Evolutionary conservation across 2,797 vertebrate genomes (phyloP).

Genomic region (Tolypeutes matacus): DNA sequence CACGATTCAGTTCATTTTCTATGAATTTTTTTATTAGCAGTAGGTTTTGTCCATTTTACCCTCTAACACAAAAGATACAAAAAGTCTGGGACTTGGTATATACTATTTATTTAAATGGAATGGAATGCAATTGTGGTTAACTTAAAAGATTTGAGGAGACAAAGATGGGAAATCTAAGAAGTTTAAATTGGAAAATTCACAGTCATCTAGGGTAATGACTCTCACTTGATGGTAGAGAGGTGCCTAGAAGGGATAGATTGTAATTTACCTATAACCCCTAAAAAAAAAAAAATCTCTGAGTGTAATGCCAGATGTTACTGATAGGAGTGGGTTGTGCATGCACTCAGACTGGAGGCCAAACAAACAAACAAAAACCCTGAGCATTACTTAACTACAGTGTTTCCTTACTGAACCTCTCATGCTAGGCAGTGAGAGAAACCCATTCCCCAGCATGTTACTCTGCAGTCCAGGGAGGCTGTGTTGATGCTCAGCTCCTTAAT

Average conservation of each 20-base stretch:
- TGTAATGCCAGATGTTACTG: not conserved
- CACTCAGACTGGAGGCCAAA: not conserved
- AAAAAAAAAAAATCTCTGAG: not conserved
- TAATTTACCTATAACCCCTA: not conserved
- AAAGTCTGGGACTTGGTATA: not conserved
- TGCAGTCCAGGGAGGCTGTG: accelerated
- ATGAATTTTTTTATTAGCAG: not conserved
- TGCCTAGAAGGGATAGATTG: not conserved
- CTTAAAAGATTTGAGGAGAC: not conserved
- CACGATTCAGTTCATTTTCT: not conserved
- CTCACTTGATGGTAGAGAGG: not conserved
- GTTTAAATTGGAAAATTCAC: not conserved
- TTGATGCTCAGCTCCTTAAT: not conserved
- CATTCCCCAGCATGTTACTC: not conserved
- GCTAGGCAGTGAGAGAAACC: not conserved
- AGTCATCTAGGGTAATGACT: not conserved
- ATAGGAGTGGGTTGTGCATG: not conserved
- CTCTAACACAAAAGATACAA: not conserved
- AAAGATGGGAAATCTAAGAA: not conserved
- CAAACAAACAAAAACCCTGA: not conserved
- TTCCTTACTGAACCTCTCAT: not conserved
- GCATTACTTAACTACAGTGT: not conserved
- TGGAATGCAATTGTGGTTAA: not conserved
- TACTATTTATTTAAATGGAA: conserved; percentile 1
- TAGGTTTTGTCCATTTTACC: not conserved